A percentile compares a stretch with the other conserved stretches of the same genome.
These are phyloP conservation scores for Pollicipes pollicipes DNA, from an alignment of 1,140 invertebrate genomes.

Conservation along the genomic window DNA sequence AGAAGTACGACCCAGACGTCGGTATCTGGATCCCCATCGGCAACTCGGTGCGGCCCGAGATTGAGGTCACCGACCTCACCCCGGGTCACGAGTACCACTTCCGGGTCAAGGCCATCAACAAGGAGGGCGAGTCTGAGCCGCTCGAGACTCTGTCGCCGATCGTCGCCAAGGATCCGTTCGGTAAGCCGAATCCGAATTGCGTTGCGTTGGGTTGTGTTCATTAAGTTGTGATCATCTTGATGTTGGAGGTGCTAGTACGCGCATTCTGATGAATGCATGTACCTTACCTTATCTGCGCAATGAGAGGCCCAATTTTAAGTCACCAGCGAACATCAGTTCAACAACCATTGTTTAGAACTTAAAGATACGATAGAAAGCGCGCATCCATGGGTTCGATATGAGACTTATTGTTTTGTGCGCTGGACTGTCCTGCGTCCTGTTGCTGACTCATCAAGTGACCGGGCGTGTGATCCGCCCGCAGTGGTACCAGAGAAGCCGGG, in stretches of 20 bases:
- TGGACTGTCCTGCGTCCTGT: too few species aligned
- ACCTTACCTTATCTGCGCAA: conserved; percentile 28
- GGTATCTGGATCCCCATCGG: conserved; percentile 78
- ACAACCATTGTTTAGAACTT: too few species aligned
- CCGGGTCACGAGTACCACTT: conserved; percentile 96
- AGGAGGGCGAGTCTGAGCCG: conserved; percentile 92
- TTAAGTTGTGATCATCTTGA: too few species aligned
- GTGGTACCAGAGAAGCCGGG: conserved; percentile 56
- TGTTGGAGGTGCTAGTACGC: conserved; percentile 6
- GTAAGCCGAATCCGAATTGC: too few species aligned
- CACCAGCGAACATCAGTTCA: too few species aligned
- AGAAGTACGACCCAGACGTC: conserved; percentile 83
- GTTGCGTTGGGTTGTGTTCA: too few species aligned
- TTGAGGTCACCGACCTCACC: conserved; percentile 69
- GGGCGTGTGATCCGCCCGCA: background rate
- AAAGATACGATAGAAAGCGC: too few species aligned
- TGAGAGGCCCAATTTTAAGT: too few species aligned
- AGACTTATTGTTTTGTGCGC: too few species aligned
- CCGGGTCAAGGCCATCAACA: conserved; percentile 90
- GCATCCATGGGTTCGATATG: too few species aligned
- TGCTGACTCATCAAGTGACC: too few species aligned
- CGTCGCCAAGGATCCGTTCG: conserved; percentile 91
- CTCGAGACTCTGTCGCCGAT: conserved; percentile 79
- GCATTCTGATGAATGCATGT: conserved; percentile 12
- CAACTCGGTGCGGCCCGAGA: conserved; percentile 57